Conservation (phyloP, 1,140 invertebrate genomes). For the Acromyrmex echinatior region DNA sequence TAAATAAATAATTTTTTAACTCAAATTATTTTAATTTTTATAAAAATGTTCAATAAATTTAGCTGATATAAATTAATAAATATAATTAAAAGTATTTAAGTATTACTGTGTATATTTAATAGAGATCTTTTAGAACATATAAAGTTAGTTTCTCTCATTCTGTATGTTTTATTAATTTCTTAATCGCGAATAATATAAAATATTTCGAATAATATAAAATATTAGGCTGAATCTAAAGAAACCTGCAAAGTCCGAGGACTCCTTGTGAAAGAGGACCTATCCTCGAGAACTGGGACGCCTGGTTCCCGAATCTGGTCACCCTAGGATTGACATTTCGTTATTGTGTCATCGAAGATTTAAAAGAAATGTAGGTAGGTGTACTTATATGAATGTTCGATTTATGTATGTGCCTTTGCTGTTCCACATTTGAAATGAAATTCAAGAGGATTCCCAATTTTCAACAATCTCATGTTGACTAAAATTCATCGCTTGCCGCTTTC, state of each 20-base stretch:
- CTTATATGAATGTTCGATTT: conserved; percentile 15
- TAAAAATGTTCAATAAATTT: neutral
- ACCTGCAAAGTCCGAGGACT: neutral
- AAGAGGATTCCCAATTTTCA: conserved; percentile 7
- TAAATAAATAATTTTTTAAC: neutral
- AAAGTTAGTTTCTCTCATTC: neutral
- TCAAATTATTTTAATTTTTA: neutral
- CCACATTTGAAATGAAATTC: neutral
- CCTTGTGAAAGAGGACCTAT: neutral
- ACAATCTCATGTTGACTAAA: conserved; percentile 52
- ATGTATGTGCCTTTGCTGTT: neutral
- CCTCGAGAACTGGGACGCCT: neutral
- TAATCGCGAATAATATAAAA: neutral
- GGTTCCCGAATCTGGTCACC: conserved; percentile 12
- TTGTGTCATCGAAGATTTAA: neutral
- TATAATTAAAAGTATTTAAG: neutral
- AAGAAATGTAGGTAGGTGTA: conserved; percentile 20
- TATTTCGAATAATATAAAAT: neutral
- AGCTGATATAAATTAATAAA: neutral
- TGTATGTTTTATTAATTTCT: neutral
- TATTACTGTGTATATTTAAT: neutral
- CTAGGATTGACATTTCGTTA: conserved; percentile 4
- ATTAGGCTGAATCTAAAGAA: conserved; percentile 14
- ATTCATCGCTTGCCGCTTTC: conserved; percentile 74
- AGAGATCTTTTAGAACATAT: neutral